Conservation (phyloP, 1,140 invertebrate species). For the Himalopsyche phryganea region DNA sequence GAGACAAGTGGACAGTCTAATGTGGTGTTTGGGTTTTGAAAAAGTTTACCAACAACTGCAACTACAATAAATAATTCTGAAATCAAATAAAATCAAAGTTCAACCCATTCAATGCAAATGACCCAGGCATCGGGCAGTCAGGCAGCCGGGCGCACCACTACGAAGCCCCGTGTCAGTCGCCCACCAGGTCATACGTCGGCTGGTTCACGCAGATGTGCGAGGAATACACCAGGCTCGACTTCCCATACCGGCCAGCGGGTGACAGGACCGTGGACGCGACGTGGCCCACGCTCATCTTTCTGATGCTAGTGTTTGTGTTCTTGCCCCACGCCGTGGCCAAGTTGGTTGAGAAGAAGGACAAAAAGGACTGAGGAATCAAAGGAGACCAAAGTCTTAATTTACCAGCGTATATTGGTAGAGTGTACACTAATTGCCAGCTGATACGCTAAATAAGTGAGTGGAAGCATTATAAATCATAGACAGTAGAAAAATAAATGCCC, state of each 20-base stretch:
- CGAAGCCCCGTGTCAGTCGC: not conserved
- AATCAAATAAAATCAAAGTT: slow-evolving; percentile 14
- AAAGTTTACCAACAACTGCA: too few species aligned
- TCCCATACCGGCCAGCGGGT: not conserved
- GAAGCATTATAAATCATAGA: too few species aligned
- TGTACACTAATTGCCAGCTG: too few species aligned
- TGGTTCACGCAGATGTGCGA: not conserved
- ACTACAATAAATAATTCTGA: too few species aligned
- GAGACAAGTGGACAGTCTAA: too few species aligned
- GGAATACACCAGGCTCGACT: not conserved
- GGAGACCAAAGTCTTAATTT: too few species aligned
- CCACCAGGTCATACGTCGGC: not conserved
- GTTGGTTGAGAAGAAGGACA: slow-evolving; percentile 6
- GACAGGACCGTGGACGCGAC: slow-evolving; percentile 4
- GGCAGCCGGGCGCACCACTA: not conserved
- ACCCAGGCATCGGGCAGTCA: not conserved
- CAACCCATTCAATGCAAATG: slow-evolving; percentile 27
- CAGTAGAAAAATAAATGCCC: too few species aligned
- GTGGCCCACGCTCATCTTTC: slow-evolving; percentile 19
- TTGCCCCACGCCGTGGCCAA: slow-evolving; percentile 23
- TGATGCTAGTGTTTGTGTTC: slow-evolving; percentile 20
- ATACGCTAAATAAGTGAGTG: too few species aligned
- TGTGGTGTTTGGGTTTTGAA: too few species aligned
- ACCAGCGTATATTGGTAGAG: too few species aligned
- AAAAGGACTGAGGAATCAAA: too few species aligned